Conservation (phyloP, 1,140 invertebrate genomes). For the Trichonephila inaurata region DNA sequence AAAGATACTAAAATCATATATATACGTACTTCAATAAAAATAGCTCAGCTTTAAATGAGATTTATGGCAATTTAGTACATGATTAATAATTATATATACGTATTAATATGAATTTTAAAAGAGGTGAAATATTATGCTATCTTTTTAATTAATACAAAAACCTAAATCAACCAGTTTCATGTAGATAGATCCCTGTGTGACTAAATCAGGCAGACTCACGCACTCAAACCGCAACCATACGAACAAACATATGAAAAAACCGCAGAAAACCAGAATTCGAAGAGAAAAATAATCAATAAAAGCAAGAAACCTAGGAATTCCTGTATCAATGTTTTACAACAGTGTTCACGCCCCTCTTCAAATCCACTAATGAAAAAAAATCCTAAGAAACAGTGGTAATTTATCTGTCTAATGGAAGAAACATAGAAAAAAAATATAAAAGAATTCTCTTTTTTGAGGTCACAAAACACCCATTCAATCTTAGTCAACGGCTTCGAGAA, state of each 20-base stretch:
- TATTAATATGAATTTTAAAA: no score
- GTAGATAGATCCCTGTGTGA: neutral
- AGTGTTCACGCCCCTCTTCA: conserved; percentile 49
- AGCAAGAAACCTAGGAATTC: conserved; percentile 20
- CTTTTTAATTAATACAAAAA: no score
- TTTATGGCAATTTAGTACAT: no score
- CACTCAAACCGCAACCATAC: neutral
- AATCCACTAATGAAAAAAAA: conserved; percentile 51
- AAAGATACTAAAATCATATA: no score
- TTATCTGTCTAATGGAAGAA: conserved; percentile 72
- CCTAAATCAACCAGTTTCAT: no score
- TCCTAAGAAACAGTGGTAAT: conserved; percentile 48
- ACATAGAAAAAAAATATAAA: conserved; percentile 47
- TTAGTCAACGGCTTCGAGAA: conserved; percentile 67
- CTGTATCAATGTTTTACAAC: conserved; percentile 36
- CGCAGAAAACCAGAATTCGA: neutral
- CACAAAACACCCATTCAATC: conserved; percentile 72
- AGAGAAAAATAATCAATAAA: neutral
- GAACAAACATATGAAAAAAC: neutral
- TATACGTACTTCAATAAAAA: no score
- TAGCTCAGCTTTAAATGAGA: no score
- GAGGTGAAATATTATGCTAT: no score
- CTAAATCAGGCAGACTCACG: neutral
- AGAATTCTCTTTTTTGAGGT: conserved; percentile 62
- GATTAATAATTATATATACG: no score